phyloP scores from a whole-genome alignment of 2,888 invertebrate species.

The Drosophila tanythrix region DNA sequence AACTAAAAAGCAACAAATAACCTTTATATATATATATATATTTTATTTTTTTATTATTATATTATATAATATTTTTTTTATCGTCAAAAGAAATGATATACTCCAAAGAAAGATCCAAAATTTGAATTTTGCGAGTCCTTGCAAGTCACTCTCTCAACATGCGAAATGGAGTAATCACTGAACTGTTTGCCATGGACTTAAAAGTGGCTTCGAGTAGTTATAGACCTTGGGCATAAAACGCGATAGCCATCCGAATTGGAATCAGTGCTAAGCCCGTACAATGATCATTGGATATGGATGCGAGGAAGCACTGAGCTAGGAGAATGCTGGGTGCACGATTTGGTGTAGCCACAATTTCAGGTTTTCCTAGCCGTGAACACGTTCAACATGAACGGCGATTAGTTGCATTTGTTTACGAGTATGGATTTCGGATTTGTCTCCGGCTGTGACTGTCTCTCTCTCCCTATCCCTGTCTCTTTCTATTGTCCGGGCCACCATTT shows the following conservation, averaged over 20 bases:
- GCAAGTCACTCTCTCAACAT: background rate
- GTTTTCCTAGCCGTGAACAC: slow-evolving; percentile 76
- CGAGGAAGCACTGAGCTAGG: slow-evolving; percentile 4
- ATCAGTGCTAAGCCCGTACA: slow-evolving; percentile 48
- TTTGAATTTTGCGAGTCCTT: background rate
- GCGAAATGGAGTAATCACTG: slow-evolving; percentile 1
- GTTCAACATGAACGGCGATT: slow-evolving; percentile 82
- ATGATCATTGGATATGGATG: slow-evolving; percentile 47
- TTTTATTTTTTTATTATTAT: too few species aligned
- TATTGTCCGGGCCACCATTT: slow-evolving; percentile 38
- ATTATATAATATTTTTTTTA: background rate
- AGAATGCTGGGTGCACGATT: slow-evolving; percentile 34
- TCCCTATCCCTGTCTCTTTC: too few species aligned
- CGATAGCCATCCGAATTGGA: slow-evolving; percentile 39
- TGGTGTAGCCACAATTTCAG: slow-evolving; percentile 70
- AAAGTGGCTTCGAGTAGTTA: background rate
- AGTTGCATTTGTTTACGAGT: slow-evolving; percentile 84
- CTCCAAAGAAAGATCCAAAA: background rate
- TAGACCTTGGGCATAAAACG: slow-evolving; percentile 1
- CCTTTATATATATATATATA: too few species aligned
- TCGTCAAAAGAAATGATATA: background rate
- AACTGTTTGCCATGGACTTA: background rate
- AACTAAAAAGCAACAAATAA: too few species aligned
- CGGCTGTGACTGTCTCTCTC: slow-evolving; percentile 51
- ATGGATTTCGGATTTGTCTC: slow-evolving; percentile 82